phyloP scores from a whole-genome alignment of 2,113 vertebrate genomes.

The Picathartes gymnocephalus region DNA sequence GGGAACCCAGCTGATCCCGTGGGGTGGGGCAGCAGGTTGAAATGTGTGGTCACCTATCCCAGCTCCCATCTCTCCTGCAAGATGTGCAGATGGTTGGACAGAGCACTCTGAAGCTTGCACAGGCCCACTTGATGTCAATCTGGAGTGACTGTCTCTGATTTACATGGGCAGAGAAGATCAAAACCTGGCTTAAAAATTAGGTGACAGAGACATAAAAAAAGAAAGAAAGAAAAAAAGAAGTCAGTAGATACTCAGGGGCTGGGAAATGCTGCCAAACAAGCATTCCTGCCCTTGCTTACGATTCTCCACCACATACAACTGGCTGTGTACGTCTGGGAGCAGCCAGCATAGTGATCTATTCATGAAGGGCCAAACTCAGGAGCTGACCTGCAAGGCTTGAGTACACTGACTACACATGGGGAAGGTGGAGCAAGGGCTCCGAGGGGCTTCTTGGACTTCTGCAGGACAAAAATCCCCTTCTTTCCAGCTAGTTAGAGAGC shows the following conservation, averaged over 20 bases:
- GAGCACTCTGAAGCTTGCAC: neutral
- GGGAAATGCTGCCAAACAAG: constrained; percentile 45
- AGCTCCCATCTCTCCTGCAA: neutral
- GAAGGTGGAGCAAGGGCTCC: neutral
- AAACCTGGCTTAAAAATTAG: neutral
- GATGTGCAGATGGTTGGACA: neutral
- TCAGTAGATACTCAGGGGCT: neutral
- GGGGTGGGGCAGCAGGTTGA: neutral
- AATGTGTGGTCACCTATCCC: neutral
- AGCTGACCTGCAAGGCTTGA: constrained; percentile 3
- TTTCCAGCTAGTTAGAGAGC: neutral
- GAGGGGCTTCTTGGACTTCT: constrained; percentile 16
- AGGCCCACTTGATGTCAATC: neutral
- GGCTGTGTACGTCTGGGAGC: constrained; percentile 32
- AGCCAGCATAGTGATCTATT: constrained; percentile 65
- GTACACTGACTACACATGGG: neutral
- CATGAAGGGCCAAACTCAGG: constrained; percentile 59
- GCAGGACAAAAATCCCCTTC: constrained; percentile 31
- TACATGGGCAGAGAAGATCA: neutral
- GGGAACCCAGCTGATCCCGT: neutral
- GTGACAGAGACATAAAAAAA: neutral
- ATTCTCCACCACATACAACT: constrained; percentile 42
- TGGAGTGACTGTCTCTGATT: neutral
- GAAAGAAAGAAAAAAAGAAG: neutral
- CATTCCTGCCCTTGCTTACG: constrained; percentile 45